A percentile compares a stretch with the other conserved stretches of the same genome.
Conservation (phyloP, 1,140 invertebrate species). For the Zaprionus vittiger region DNA sequence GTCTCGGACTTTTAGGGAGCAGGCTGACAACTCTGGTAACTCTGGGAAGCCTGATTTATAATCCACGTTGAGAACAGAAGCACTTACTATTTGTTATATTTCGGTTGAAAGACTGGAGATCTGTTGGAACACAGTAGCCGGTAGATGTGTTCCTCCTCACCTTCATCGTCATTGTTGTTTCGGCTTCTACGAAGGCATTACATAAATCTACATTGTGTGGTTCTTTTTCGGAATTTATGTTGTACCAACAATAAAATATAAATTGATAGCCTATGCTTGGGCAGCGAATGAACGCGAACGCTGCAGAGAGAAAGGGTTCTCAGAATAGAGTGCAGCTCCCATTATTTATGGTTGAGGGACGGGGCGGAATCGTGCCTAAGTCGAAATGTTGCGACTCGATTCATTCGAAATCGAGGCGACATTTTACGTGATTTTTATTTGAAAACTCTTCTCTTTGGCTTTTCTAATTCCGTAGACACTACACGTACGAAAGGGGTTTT, state of each 20-base stretch:
- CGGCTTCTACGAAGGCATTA: constrained; percentile 73
- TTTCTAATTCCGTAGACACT: constrained; percentile 64
- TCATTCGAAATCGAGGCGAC: constrained; percentile 76
- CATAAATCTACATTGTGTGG: constrained; percentile 74
- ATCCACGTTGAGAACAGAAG: constrained; percentile 59
- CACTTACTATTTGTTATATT: constrained; percentile 60
- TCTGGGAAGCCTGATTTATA: constrained; percentile 57
- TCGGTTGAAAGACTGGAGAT: constrained; percentile 24
- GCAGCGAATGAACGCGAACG: background rate
- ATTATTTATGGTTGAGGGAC: constrained; percentile 65
- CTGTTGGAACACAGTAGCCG: constrained; percentile 39
- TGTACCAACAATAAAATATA: constrained; percentile 60
- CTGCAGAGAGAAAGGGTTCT: constrained; percentile 58
- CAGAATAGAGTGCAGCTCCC: constrained; percentile 44
- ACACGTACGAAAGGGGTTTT: constrained; percentile 62
- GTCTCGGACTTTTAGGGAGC: constrained; percentile 86
- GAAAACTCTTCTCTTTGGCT: constrained; percentile 57
- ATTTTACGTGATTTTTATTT: constrained; percentile 79
- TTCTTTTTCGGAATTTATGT: constrained; percentile 68
- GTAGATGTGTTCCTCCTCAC: constrained; percentile 40
- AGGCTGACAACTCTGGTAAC: no score
- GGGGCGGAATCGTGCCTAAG: constrained; percentile 68
- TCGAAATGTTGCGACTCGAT: constrained; percentile 68
- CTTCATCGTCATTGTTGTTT: constrained; percentile 31
- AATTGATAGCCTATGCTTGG: constrained; percentile 59